Base-by-base conservation (phyloP, 2,797 vertebrate species). In the Amblyraja radiata region DNA sequence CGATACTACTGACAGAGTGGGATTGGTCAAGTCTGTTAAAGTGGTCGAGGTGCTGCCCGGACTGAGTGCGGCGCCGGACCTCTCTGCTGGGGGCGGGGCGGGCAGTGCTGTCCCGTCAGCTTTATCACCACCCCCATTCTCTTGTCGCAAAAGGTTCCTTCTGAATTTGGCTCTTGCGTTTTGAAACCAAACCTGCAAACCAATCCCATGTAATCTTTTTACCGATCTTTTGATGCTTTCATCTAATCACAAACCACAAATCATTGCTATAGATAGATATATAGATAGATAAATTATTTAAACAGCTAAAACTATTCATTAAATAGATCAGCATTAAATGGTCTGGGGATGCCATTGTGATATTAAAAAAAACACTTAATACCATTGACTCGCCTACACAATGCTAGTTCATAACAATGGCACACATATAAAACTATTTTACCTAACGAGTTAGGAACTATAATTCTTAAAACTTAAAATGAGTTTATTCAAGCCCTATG, bases 141-240 rank as follows among this genome's bases (percentile, higher is more conserved):
- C 99, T 98, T 99, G 99, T 97, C 99, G 98, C 98, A 99, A 99
- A 98, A 99, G 98, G 97, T 99, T 99, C 98, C 99, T 98, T 98
- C 99, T 98, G 98, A 99, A 99, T 99, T 99, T 99, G 98, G 99
- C 99, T 97, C 99, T 97, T 95, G 98, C 99, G 97, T 99, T 99
- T 99, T 99, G 99, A 98, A 99, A 99, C 99, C 99, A 99, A 98
- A 99, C 99, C 99, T 99, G 99, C 98, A 99, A 99, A 99, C 98
- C 98, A 99, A 99, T 98, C 98, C 98, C 98, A 99, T 95, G 93
- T 94, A 96, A 97, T 97, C 97, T 97, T 97, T 99, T 99, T 99
- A 98, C 98, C 96, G 96, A 96, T 94, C 96, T 94, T 96, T 96
- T 96, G 95, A 93, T 94, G 95, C 94, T 96, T 95, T 96, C 94